phyloP scores from a whole-genome alignment of 2,888 invertebrate genomes.

The Deroplatys truncata region DNA sequence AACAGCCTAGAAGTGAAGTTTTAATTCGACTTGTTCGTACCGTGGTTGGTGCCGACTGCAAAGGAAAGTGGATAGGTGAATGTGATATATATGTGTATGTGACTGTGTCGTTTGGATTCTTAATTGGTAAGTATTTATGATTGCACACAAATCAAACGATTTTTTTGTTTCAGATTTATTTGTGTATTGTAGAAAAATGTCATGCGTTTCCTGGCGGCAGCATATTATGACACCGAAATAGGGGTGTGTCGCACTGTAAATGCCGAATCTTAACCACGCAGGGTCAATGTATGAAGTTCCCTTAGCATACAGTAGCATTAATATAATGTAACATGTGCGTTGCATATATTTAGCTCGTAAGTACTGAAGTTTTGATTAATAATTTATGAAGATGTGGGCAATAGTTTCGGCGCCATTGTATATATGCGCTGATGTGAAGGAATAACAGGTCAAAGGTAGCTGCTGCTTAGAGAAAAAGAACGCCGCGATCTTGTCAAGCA shows the following conservation, averaged over 20 bases:
- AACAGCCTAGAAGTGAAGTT: neutral
- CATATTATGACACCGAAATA: conserved; percentile 5
- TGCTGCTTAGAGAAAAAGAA: neutral
- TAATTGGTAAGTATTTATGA: neutral
- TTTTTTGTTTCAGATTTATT: neutral
- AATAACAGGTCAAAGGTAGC: neutral
- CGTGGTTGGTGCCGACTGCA: neutral
- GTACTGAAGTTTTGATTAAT: neutral
- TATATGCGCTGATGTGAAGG: neutral
- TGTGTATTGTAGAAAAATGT: neutral
- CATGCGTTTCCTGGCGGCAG: neutral
- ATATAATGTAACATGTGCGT: neutral
- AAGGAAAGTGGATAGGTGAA: conserved; percentile 4
- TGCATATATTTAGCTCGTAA: neutral
- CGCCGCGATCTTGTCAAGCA: neutral
- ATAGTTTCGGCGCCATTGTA: neutral
- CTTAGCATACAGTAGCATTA: neutral
- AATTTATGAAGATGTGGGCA: neutral
- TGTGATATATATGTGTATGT: conserved; percentile 1
- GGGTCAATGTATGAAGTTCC: neutral
- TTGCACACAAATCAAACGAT: neutral
- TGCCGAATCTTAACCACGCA: neutral
- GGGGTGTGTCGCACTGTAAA: conserved; percentile 2
- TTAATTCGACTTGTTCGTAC: neutral
- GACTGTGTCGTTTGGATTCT: neutral